A percentile compares a stretch with the other conserved stretches of the same genome.
Evolutionary conservation across 2,888 invertebrate genomes (phyloP).

Genomic region (Drosophila birchii): DNA sequence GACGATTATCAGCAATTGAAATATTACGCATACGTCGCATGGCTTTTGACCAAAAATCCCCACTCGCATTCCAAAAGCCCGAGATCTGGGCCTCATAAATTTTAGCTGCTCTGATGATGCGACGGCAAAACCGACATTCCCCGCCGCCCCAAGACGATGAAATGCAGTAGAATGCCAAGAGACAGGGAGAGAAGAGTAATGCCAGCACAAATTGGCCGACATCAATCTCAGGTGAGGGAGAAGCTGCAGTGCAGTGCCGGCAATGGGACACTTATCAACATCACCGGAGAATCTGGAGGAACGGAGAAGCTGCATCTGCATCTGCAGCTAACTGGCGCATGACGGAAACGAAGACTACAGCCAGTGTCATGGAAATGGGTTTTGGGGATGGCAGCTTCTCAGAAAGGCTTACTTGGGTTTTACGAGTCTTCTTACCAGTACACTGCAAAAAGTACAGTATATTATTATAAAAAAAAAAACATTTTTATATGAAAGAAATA

Average conservation of each 20-base stretch:
- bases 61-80: constrained; percentile 14
- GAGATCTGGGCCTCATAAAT: constrained; percentile 58
- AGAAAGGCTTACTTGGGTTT: constrained; percentile 22
- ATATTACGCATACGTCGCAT: constrained; percentile 54
- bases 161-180: constrained; percentile 67
- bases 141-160: constrained; percentile 58
- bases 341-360: constrained; percentile 35
- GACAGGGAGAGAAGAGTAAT: constrained; percentile 60
- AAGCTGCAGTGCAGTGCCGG: constrained; percentile 70
- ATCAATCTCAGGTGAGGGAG: constrained; percentile 68
- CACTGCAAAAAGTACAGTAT: not conserved
- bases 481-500: not conserved
- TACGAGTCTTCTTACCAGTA: constrained; percentile 23
- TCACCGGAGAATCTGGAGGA: constrained; percentile 5
- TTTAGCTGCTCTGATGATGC: constrained; percentile 63
- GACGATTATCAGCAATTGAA: constrained; percentile 31
- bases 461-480: not conserved
- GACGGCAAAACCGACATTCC: constrained; percentile 45
- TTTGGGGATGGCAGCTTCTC: constrained; percentile 8
- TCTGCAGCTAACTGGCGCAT: constrained; percentile 55
- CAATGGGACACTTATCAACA: constrained; percentile 48
- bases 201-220: constrained; percentile 69
- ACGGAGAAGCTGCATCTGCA: constrained; percentile 32
- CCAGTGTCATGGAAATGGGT: constrained; percentile 16
- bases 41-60: constrained; percentile 34